These are phyloP conservation scores for Chaenocephalus aceratus DNA, from an alignment of 2,113 vertebrate genomes.

Conservation along the genomic window DNA sequence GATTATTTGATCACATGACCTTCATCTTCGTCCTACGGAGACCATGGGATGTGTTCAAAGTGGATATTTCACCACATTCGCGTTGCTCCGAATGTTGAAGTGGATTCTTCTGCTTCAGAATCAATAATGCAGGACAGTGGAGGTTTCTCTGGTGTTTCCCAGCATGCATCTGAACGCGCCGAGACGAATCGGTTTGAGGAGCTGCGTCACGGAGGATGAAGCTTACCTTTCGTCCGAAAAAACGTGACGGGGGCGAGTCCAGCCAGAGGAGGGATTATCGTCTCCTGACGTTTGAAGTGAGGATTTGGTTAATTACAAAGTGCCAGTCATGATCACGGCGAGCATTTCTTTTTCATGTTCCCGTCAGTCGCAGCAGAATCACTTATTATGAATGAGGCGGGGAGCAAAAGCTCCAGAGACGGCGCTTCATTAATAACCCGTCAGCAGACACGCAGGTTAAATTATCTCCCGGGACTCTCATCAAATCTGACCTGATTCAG, in stretches of 20 bases:
- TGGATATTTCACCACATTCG: neutral
- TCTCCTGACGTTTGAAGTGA: constrained; percentile 64
- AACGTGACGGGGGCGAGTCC: constrained; percentile 31
- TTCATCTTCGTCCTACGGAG: too few relatives aligned
- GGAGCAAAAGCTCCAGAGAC: constrained; percentile 38
- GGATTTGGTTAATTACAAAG: constrained; percentile 70
- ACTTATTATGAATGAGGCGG: constrained; percentile 32
- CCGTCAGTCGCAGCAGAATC: constrained; percentile 34
- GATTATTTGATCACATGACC: too few relatives aligned
- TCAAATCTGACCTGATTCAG: neutral
- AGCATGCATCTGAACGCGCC: neutral
- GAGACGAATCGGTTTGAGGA: constrained; percentile 41
- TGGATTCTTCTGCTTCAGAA: neutral
- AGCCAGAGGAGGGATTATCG: constrained; percentile 52
- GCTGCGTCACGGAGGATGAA: constrained; percentile 43
- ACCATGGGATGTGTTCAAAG: too few relatives aligned
- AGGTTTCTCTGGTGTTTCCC: neutral
- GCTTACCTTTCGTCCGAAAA: constrained; percentile 16
- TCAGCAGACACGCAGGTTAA: constrained; percentile 11
- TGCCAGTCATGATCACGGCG: constrained; percentile 58
- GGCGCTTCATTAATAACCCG: constrained; percentile 48
- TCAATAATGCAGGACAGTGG: neutral
- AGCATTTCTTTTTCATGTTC: constrained; percentile 48
- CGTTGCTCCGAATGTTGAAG: neutral
- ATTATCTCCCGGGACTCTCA: constrained; percentile 1